phyloP scores from a whole-genome alignment of 2,797 vertebrate genomes.

The Aphelocoma californica region DNA sequence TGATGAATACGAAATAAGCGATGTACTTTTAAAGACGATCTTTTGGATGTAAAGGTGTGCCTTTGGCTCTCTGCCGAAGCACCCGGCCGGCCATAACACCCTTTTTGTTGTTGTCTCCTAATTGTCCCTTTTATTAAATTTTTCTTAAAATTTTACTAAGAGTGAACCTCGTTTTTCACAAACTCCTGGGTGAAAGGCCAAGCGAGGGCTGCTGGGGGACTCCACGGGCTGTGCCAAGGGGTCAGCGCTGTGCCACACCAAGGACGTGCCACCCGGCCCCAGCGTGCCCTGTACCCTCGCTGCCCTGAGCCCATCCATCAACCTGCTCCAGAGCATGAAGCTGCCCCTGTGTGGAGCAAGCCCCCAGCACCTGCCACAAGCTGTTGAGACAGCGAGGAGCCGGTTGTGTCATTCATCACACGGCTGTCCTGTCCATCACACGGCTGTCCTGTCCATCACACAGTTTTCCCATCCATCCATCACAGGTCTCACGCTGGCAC shows the following conservation, averaged over 20 bases:
- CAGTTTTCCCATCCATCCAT: neutral
- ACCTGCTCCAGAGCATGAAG: neutral
- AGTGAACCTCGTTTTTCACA: too few relatives aligned
- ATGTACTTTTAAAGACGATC: too few relatives aligned
- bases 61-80: too few relatives aligned
- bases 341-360: neutral
- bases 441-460: neutral
- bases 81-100: too few relatives aligned
- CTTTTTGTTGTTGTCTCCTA: too few relatives aligned
- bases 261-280: neutral
- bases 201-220: neutral
- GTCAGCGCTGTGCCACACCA: neutral
- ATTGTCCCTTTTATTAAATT: too few relatives aligned
- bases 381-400: neutral
- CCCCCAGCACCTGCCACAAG: neutral
- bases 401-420: neutral
- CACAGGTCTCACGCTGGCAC: neutral
- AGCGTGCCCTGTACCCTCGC: neutral
- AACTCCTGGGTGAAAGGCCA: neutral
- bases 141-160: too few relatives aligned
- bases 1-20: too few relatives aligned
- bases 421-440: neutral
- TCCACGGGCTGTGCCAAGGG: neutral
- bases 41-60: too few relatives aligned
- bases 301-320: neutral